Conservation (phyloP, 2,797 vertebrate species). For the Poecilia velifera region DNA sequence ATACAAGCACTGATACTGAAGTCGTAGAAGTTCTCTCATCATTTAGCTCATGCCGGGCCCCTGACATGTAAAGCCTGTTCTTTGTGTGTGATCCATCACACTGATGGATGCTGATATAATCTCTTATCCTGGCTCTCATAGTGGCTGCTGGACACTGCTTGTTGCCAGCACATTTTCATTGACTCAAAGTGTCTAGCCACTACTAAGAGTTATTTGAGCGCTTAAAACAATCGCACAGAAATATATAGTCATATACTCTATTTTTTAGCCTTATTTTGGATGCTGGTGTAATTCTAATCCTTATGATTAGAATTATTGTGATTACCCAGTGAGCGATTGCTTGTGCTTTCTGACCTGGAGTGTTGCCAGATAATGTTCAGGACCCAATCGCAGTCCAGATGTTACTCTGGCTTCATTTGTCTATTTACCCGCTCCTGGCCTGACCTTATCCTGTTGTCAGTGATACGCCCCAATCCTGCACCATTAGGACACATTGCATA, state of each 20-base stretch:
- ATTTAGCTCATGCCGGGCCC: slow-evolving; percentile 37
- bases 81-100: slow-evolving; percentile 57
- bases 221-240: slow-evolving; percentile 39
- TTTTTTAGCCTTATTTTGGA: slow-evolving; percentile 67
- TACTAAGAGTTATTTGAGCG: slow-evolving; percentile 26
- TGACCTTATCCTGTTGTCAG: slow-evolving; percentile 8
- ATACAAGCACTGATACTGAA: slow-evolving; percentile 23
- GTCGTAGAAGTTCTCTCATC: slow-evolving; percentile 38
- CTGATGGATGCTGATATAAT: slow-evolving; percentile 71
- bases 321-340: slow-evolving; percentile 44
- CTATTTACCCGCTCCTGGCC: slow-evolving; percentile 9
- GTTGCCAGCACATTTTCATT: slow-evolving; percentile 59
- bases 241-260: slow-evolving; percentile 38
- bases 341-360: slow-evolving; percentile 60
- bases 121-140: slow-evolving; percentile 54
- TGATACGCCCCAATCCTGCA: slow-evolving; percentile 3
- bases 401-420: slow-evolving; percentile 39
- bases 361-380: slow-evolving; percentile 30
- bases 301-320: slow-evolving; percentile 48
- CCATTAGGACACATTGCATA: slow-evolving; percentile 37
- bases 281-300: slow-evolving; percentile 66
- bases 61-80: slow-evolving; percentile 51
- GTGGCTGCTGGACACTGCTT: slow-evolving; percentile 19
- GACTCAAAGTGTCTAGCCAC: slow-evolving; percentile 45
- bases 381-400: slow-evolving; percentile 39